Evolutionary conservation across 2,113 vertebrate genomes (phyloP).

Genomic region (Puntigrus tetrazona): DNA sequence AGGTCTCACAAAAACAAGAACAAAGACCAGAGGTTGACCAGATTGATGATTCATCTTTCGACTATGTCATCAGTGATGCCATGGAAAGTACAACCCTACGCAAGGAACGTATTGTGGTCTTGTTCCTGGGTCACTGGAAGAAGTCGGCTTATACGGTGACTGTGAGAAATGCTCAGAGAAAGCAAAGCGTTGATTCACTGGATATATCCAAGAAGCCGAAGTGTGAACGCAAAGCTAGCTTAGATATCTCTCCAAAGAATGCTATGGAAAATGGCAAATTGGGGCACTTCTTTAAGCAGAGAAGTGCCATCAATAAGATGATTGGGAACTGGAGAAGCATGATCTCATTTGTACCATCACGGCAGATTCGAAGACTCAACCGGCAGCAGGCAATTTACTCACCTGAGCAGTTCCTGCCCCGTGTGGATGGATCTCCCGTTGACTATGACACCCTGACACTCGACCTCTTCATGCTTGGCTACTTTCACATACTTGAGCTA

Average conservation of each 20-base stretch:
- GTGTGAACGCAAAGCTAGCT: conserved; percentile 43
- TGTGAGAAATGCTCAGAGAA: conserved; percentile 69
- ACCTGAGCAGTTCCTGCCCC: conserved; percentile 89
- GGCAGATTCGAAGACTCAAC: conserved; percentile 77
- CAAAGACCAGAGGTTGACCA: conserved; percentile 58
- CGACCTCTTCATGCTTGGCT: conserved; percentile 96
- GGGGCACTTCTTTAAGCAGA: conserved; percentile 83
- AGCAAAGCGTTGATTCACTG: conserved; percentile 52
- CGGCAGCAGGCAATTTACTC: conserved; percentile 79
- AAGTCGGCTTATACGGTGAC: conserved; percentile 79
- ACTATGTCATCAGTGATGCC: conserved; percentile 66
- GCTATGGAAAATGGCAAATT: conserved; percentile 71
- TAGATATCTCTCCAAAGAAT: conserved; percentile 61
- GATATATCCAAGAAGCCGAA: conserved; percentile 27
- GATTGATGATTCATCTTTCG: conserved; percentile 77
- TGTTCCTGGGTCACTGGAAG: conserved; percentile 94
- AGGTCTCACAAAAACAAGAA: conserved; percentile 28
- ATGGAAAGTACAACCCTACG: conserved; percentile 79
- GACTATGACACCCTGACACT: conserved; percentile 85
- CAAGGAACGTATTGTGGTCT: conserved; percentile 88
- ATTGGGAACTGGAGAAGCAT: conserved; percentile 84
- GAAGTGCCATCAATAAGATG: conserved; percentile 80
- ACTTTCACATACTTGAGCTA: conserved; percentile 94
- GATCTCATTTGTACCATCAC: conserved; percentile 77
- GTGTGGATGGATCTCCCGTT: conserved; percentile 71